phyloP scores from a whole-genome alignment of 2,888 invertebrate species.

The Melinaea marsaeus region DNA sequence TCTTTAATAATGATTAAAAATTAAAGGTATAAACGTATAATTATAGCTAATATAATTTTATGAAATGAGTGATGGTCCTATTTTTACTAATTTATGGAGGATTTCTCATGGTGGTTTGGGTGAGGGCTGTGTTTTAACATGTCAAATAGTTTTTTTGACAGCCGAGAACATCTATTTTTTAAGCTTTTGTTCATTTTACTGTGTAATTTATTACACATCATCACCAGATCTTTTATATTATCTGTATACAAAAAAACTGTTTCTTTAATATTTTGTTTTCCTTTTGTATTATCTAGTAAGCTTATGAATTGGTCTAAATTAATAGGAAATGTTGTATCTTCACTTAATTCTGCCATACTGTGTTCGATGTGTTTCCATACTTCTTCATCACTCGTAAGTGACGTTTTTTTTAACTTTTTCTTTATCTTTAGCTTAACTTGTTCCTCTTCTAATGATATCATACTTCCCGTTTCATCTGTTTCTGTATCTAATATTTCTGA shows the following conservation, averaged over 20 bases:
- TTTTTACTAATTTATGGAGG: too few species aligned
- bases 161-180: constrained; percentile 13
- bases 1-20: too few species aligned
- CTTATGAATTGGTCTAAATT: constrained; percentile 26
- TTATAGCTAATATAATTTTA: too few species aligned
- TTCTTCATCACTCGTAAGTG: constrained; percentile 18
- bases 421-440: background rate
- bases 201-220: constrained; percentile 12
- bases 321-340: constrained; percentile 12
- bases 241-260: constrained; percentile 12
- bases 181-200: constrained; percentile 15
- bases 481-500: background rate
- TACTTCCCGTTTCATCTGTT: constrained; percentile 11
- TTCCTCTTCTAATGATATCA: constrained; percentile 1
- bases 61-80: too few species aligned
- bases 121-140: background rate
- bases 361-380: constrained; percentile 22
- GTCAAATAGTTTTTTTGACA: constrained; percentile 10
- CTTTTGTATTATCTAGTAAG: constrained; percentile 19
- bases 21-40: too few species aligned
- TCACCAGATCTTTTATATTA: constrained; percentile 10
- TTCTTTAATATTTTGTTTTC: constrained; percentile 23
- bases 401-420: constrained; percentile 15
- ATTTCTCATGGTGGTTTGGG: too few species aligned
- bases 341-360: constrained; percentile 8